Conservation (phyloP, 92 coral and sea anemone species). For the Isaurus tuberculatus region DNA sequence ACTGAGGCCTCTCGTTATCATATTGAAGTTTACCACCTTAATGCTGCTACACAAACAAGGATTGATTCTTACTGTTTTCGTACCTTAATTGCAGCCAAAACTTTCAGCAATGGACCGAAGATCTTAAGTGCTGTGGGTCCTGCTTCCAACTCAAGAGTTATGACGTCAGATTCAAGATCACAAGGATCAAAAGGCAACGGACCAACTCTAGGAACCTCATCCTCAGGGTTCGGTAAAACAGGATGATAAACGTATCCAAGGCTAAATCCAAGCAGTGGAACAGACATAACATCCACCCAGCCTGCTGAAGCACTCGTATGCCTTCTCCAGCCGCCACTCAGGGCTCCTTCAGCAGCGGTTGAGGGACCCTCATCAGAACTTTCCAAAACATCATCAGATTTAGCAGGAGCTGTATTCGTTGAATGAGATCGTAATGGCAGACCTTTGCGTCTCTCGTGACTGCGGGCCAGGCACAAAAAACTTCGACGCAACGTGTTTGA, state of each 20-base stretch:
- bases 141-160: conserved; percentile 94
- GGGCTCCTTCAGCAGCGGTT: conserved; percentile 63
- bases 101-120: conserved; percentile 84
- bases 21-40: too few species aligned
- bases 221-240: conserved; percentile 74
- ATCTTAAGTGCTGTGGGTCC: conserved; percentile 93
- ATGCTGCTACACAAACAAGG: too few species aligned
- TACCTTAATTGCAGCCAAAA: conserved; percentile 88
- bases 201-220: conserved; percentile 71
- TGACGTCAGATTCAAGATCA: conserved; percentile 94
- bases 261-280: conserved; percentile 85
- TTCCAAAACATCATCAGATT: conserved; percentile 86
- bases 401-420: conserved; percentile 80
- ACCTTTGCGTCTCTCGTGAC: conserved; percentile 58
- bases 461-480: conserved; percentile 86
- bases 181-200: conserved; percentile 75
- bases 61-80: not conserved
- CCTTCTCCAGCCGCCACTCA: conserved; percentile 95
- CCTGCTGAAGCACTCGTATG: conserved; percentile 76
- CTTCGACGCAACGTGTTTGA: conserved; percentile 95
- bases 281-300: conserved; percentile 97
- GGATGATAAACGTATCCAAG: conserved; percentile 95
- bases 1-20: too few species aligned
- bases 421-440: conserved; percentile 63
- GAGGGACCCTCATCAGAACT: conserved; percentile 90